Percentiles rank a stretch among this genome's conserved stretches.
phyloP scores from a whole-genome alignment of 2,797 vertebrate genomes.

The Gobio occitaniae region DNA sequence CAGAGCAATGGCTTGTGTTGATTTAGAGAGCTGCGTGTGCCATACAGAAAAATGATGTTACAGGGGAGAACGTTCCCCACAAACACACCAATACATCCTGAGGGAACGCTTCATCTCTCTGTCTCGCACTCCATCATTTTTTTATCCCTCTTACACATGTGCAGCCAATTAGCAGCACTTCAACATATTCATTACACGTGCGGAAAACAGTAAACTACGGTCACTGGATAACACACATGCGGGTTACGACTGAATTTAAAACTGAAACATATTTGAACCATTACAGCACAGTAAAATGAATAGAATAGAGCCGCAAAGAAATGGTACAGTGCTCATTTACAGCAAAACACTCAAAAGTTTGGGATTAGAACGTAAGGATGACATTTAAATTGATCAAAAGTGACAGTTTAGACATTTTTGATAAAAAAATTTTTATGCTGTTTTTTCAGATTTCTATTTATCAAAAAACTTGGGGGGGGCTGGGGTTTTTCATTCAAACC shows the following conservation, averaged over 20 bases:
- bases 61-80: conserved; percentile 61
- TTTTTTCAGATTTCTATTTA: not conserved
- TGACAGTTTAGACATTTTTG: not conserved
- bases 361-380: not conserved
- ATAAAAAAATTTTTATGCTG: not conserved
- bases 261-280: conserved; percentile 34
- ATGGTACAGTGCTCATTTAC: not conserved
- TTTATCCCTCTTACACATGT: conserved; percentile 48
- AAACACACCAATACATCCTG: conserved; percentile 55
- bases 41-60: conserved; percentile 66
- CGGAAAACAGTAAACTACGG: conserved; percentile 53
- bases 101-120: conserved; percentile 47
- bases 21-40: conserved; percentile 67
- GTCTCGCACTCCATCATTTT: conserved; percentile 44
- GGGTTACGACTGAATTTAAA: conserved; percentile 17
- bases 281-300: conserved; percentile 30
- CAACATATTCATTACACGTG: conserved; percentile 57
- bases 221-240: conserved; percentile 32
- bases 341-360: not conserved
- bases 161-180: conserved; percentile 63
- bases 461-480: too few species aligned
- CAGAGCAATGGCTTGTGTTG: conserved; percentile 54
- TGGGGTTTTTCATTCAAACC: too few species aligned
- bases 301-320: not conserved
- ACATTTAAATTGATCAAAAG: not conserved